Percentiles rank a stretch among this genome's conserved stretches.
These are phyloP conservation scores for Eidolon dupreanum DNA, from an alignment of 2,797 vertebrate species.

Conservation along the genomic window DNA sequence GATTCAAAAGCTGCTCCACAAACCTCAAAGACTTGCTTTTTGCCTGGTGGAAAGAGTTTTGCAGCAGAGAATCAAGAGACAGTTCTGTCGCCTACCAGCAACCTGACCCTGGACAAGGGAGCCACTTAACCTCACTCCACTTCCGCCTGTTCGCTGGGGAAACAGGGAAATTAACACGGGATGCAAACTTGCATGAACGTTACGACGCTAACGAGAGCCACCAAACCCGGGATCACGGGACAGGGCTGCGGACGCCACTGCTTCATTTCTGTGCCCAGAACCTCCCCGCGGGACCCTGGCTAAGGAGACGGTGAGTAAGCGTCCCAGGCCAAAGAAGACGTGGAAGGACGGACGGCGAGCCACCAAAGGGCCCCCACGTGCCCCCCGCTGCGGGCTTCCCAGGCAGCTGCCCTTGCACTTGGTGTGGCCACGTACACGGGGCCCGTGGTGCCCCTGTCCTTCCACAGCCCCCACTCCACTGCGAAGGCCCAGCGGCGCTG, in stretches of 20 bases:
- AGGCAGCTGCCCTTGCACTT: rapidly evolving
- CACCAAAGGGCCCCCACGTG: background rate
- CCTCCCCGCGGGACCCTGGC: background rate
- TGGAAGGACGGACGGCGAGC: background rate
- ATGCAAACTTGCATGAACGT: constrained; percentile 62
- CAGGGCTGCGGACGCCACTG: rapidly evolving
- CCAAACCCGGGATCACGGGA: background rate
- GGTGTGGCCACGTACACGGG: background rate
- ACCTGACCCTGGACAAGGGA: constrained; percentile 68
- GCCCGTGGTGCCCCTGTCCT: rapidly evolving
- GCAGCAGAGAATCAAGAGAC: constrained; percentile 66
- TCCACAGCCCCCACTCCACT: rapidly evolving
- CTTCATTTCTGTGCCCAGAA: rapidly evolving
- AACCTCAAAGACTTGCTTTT: constrained; percentile 69
- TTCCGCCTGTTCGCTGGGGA: constrained; percentile 53
- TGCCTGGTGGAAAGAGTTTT: constrained; percentile 52
- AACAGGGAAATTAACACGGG: constrained; percentile 46
- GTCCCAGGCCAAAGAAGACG: background rate
- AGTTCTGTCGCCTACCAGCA: constrained; percentile 66
- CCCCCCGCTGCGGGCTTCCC: background rate
- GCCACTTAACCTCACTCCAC: constrained; percentile 72
- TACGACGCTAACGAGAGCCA: background rate
- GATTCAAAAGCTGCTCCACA: constrained; percentile 53
- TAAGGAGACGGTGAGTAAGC: background rate
- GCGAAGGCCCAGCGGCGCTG: background rate